These are phyloP conservation scores for Dasyornis broadbenti DNA, from an alignment of 2,113 vertebrate genomes.

Conservation along the genomic window DNA sequence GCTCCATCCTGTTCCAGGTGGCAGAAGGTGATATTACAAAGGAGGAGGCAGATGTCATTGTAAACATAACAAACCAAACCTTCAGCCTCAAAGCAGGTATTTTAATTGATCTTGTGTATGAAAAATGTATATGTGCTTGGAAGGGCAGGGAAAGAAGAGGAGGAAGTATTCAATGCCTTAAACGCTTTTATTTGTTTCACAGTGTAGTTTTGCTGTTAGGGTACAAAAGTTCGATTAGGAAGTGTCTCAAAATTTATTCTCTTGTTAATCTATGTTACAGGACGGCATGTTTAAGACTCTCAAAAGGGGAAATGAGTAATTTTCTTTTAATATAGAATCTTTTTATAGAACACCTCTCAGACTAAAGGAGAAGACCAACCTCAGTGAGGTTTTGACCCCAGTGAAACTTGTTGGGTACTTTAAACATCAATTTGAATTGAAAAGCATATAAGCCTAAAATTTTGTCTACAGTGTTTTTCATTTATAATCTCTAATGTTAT, in stretches of 20 bases:
- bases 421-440: background rate
- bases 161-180: background rate
- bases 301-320: background rate
- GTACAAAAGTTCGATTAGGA: background rate
- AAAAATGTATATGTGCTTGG: background rate
- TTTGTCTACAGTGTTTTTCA: background rate
- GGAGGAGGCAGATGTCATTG: slow-evolving; percentile 79
- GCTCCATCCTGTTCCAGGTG: slow-evolving; percentile 70
- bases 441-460: background rate
- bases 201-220: background rate
- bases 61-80: slow-evolving; percentile 79
- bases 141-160: background rate
- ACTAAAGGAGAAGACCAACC: background rate
- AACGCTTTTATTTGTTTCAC: background rate
- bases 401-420: background rate
- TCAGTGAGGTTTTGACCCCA: background rate
- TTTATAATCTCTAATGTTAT: background rate
- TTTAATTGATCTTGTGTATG: background rate
- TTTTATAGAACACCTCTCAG: background rate
- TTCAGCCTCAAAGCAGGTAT: slow-evolving; percentile 83
- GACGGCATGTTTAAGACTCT: background rate
- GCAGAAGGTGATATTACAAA: slow-evolving; percentile 83
- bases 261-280: background rate
- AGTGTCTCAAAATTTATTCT: background rate
- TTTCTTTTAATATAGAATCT: background rate